Evolutionary conservation across 2,113 vertebrate species (phyloP).

Genomic region (Malurus cyaneus): DNA sequence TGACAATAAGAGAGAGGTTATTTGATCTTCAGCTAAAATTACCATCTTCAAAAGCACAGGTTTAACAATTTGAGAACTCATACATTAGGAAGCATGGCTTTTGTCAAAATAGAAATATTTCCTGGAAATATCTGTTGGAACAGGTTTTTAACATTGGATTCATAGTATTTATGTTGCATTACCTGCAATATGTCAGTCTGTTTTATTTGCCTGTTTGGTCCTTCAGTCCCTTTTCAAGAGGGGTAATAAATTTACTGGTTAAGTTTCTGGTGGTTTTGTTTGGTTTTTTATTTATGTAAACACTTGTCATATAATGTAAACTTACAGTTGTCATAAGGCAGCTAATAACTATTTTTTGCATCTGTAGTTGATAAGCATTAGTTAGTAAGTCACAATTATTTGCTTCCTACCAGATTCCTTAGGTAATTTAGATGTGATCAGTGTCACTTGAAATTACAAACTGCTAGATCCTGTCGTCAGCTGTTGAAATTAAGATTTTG

Average conservation of each 20-base stretch:
- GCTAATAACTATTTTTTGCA: background rate
- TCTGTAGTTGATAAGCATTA: background rate
- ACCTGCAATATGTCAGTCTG: background rate
- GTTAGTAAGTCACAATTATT: background rate
- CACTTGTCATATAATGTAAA: background rate
- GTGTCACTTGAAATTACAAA: background rate
- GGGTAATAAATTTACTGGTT: background rate
- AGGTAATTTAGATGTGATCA: constrained; percentile 6
- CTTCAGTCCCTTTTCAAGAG: background rate
- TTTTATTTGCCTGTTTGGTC: background rate
- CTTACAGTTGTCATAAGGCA: background rate
- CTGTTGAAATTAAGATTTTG: constrained; percentile 8
- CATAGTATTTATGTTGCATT: background rate
- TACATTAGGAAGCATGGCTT: background rate
- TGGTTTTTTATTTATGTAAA: background rate
- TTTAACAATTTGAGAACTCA: background rate
- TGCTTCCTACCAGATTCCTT: background rate
- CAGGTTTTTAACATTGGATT: background rate
- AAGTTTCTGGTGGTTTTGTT: background rate
- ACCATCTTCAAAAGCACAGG: background rate
- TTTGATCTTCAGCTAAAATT: constrained; percentile 20
- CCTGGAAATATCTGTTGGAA: background rate
- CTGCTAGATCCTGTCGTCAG: background rate
- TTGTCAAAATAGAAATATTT: background rate
- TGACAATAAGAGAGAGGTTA: constrained; percentile 7